These are phyloP conservation scores for Platycheirus albimanus DNA, from an alignment of 2,888 invertebrate genomes.

Conservation along the genomic window DNA sequence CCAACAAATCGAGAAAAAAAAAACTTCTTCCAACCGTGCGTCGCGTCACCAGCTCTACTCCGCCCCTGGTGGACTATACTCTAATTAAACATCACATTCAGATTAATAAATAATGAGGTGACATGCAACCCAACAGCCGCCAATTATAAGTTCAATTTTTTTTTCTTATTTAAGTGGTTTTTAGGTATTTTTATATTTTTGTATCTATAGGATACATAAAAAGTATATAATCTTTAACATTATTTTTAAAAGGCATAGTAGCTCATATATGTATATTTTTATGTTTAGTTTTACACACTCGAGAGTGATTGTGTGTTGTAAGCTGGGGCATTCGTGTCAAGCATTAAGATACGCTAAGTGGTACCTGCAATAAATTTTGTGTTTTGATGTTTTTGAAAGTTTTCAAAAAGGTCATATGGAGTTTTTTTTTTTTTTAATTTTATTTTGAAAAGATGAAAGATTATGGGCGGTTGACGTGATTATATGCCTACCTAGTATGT, in stretches of 20 bases:
- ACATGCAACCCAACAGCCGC: constrained; percentile 54
- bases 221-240: too few species aligned
- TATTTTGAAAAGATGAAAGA: constrained; percentile 1
- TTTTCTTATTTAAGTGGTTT: constrained; percentile 34
- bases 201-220: constrained; percentile 16
- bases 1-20: neutral
- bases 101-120: constrained; percentile 68
- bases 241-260: constrained; percentile 7
- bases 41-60: neutral
- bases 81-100: constrained; percentile 42
- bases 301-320: constrained; percentile 15
- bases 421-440: neutral
- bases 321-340: constrained; percentile 55
- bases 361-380: constrained; percentile 23
- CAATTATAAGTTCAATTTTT: constrained; percentile 58
- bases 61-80: constrained; percentile 29
- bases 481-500: too few species aligned
- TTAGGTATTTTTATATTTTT: constrained; percentile 1
- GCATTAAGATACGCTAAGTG: constrained; percentile 54
- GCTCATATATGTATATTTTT: constrained; percentile 3
- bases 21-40: neutral
- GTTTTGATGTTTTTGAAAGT: constrained; percentile 41
- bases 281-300: constrained; percentile 39
- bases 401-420: constrained; percentile 21
- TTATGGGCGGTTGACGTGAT: constrained; percentile 11